Evolutionary conservation across 53 echinoderm and acorn worm genomes (phyloP), one percentile per base, ranked within the genome.

Genomic region (Actinopyga echinites): DNA sequence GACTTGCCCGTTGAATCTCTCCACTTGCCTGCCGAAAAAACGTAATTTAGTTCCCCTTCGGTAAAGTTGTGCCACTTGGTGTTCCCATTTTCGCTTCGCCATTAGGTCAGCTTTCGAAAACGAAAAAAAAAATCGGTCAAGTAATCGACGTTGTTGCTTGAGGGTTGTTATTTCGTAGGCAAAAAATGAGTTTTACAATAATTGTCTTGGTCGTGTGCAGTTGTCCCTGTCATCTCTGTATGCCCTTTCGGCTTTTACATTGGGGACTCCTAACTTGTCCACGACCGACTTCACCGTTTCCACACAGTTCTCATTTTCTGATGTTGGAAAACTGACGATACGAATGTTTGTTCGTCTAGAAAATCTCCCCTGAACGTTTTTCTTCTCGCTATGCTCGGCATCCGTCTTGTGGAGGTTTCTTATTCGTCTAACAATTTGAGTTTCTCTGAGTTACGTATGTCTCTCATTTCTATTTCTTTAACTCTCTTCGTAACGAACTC

Each of bases 201-300:
- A 67, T 67, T 67, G 67, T 35, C 37, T 24, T 17, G 37, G 34
- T 1, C 64, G 30, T 1, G 64, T 64, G 3, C n/a, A 32, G 36
- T 33, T 12, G 2, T 1, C 30, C 37, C 36, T 67, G 3, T 32
- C 67, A 67, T 67, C 67, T 35, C 67, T 32, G 20, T 67, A 4
- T 13, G 67, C 67, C 4, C 67, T 34, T 67, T 67, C 36, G n/a
- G 31, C 38, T 67, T 34, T 32, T 12, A 67, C 67, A 67, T 67
- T 35, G 15, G 37, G 34, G 34, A 67, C 0, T 0, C 36, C 37
- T 6, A 67, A 6, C 15, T 35, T 33, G 6, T 33, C 4, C 35
- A 67, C 5, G 6, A 67, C 67, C 7, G 36, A 34, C 30, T 34
- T 67, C 2, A 35, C 30, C 29, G n/a, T 35, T 20, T 67, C 35